Evolutionary conservation across 64 coral and sea anemone genomes (phyloP), one percentile per base, ranked within the genome.

Genomic region (Acropora tenuis): DNA sequence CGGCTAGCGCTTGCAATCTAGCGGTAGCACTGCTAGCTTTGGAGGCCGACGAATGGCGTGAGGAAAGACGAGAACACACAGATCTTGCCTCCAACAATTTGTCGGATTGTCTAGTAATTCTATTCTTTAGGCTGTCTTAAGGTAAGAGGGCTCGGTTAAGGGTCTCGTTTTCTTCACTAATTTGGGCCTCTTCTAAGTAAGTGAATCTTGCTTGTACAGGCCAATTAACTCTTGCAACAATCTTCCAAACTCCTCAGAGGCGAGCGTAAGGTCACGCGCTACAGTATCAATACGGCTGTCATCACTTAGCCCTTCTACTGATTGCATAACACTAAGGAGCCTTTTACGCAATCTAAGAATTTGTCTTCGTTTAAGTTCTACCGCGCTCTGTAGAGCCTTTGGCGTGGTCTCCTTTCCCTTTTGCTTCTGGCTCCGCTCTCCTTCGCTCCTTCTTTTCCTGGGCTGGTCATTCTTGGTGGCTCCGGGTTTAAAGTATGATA

Each of bases 111-210:
- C 76, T 71, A 30, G 71, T 73, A 71, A 73, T 73, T 73, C 71
- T 73, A 73, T 53, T 49, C 47, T 90, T 90, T 90, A 90, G 79
- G 53, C 73, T 90, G 78, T 81, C 65, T 90, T 80, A 73, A 44
- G 81, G 43, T 48, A 90, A 4, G 43, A 52, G 50, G 69, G 77
- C 66, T 52, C 19, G 78, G 67, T 79, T 72, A 80, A 80, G 78
- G 45, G 80, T 13, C 48, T 41, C 55, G 44, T 47, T 87, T 48
- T 75, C 85, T 74, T 71, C 74, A 53, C 53, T 71, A 71, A 87
- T 68, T 19, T 74, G 85, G n/a, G n/a, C 71, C 67, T 75, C 85
- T 41, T 87, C 85, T 58, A 49, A 69, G 30, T 74, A 75, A 76
- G 45, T 43, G 49, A 74, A 74, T 87, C 85, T 87, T 87, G 85